phyloP scores from a whole-genome alignment of 2,113 vertebrate genomes.

The Macquaria australasica region DNA sequence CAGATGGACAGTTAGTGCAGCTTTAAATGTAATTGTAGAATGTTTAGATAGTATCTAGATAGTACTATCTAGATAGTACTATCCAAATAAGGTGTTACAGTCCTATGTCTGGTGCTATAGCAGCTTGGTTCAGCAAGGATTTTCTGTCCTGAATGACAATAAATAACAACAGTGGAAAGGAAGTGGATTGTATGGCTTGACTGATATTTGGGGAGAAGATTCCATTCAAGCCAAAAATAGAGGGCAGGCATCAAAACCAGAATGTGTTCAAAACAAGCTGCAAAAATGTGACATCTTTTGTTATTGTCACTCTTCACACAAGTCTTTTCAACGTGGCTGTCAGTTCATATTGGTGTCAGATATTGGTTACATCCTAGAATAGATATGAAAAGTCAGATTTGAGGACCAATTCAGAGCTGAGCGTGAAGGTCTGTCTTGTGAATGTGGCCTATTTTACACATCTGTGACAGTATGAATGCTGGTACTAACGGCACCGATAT shows the following conservation, averaged over 20 bases:
- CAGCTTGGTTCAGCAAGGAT: neutral
- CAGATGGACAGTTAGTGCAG: neutral
- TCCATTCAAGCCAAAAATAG: constrained; percentile 53
- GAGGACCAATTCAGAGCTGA: constrained; percentile 14
- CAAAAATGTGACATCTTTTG: constrained; percentile 53
- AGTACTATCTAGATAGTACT: no score
- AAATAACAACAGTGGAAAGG: constrained; percentile 1
- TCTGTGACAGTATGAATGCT: neutral
- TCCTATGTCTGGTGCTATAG: neutral
- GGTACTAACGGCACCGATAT: neutral
- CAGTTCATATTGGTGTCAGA: constrained; percentile 44
- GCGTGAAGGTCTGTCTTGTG: neutral
- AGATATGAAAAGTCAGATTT: constrained; percentile 44
- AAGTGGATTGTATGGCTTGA: constrained; percentile 15
- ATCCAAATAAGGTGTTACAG: neutral
- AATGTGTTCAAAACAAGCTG: constrained; percentile 51
- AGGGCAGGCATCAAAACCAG: constrained; percentile 41
- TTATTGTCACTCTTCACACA: constrained; percentile 44
- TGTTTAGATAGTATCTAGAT: neutral
- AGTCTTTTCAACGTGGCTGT: constrained; percentile 49
- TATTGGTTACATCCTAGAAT: constrained; percentile 58
- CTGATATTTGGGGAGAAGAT: constrained; percentile 37
- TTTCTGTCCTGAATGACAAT: constrained; percentile 5
- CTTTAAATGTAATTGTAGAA: neutral
- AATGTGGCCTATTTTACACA: constrained; percentile 34